A percentile compares a stretch with the other conserved stretches of the same genome.
These are phyloP conservation scores for Acrocephalus kingi DNA, from an alignment of 2,113 vertebrate genomes.

Conservation along the genomic window DNA sequence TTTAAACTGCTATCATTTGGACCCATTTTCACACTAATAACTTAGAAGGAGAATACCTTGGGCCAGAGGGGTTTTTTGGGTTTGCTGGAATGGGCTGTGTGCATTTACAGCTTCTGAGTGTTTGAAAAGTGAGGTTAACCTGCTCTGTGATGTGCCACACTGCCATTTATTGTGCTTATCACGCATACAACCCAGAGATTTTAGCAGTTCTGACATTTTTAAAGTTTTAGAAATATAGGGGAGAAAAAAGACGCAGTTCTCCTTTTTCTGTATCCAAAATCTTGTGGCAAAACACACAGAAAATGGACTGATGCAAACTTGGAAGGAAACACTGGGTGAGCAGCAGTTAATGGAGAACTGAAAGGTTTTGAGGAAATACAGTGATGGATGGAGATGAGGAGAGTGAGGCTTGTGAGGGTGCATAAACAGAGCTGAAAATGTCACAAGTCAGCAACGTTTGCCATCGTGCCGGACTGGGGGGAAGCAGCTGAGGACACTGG, in stretches of 20 bases:
- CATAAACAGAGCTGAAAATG: neutral
- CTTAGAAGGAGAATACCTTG: neutral
- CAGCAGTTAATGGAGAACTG: neutral
- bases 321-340: neutral
- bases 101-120: neutral
- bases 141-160: neutral
- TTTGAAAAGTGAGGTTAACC: neutral
- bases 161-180: neutral
- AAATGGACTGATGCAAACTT: neutral
- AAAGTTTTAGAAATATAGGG: neutral
- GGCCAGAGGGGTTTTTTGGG: neutral
- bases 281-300: neutral
- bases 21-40: slow-evolving; percentile 10
- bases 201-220: neutral
- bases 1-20: slow-evolving; percentile 55
- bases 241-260: neutral
- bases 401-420: neutral
- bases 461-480: neutral
- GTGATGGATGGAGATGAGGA: neutral
- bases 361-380: neutral
- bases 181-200: neutral
- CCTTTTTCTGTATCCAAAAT: neutral
- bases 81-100: neutral
- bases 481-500: neutral
- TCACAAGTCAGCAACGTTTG: neutral